A percentile compares a stretch with the other conserved stretches of the same genome.
Evolutionary conservation across 2,888 invertebrate species (phyloP).

Genomic region (Microplitis manilae): DNA sequence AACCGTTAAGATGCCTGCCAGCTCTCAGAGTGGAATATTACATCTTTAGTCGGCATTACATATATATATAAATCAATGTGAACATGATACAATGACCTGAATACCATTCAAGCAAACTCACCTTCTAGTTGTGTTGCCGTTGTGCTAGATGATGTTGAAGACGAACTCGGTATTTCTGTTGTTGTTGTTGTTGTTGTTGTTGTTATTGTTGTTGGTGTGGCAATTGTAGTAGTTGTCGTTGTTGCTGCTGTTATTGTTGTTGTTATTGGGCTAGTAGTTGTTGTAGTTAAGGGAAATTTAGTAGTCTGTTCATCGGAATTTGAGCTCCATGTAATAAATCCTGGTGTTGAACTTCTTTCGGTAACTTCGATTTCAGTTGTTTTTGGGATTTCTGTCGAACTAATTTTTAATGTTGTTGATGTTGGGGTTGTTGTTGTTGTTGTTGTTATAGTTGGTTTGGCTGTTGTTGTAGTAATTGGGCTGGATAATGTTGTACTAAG

Average conservation of each 20-base stretch:
- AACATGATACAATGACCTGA: conserved; percentile 24
- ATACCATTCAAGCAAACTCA: conserved; percentile 24
- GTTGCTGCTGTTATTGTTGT: conserved; percentile 46
- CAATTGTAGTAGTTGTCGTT: background rate
- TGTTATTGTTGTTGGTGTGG: background rate
- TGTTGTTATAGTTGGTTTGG: background rate
- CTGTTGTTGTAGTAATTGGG: conserved; percentile 32
- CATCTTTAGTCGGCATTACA: background rate
- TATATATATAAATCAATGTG: conserved; percentile 24
- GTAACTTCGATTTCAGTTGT: conserved; percentile 51
- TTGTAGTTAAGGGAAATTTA: conserved; percentile 50
- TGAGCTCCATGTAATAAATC: conserved; percentile 74
- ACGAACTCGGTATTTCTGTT: conserved; percentile 16
- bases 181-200: conserved; percentile 10
- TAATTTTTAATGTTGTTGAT: conserved; percentile 48
- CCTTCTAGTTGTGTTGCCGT: conserved; percentile 28
- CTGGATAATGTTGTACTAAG: conserved; percentile 35
- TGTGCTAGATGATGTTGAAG: conserved; percentile 15
- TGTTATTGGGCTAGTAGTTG: background rate
- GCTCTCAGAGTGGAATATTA: conserved; percentile 53
- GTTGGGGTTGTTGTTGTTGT: conserved; percentile 35
- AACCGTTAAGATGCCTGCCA: conserved; percentile 58
- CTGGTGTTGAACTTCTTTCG: conserved; percentile 64
- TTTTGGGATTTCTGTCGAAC: conserved; percentile 46
- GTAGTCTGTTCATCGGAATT: conserved; percentile 66